Base-by-base conservation (phyloP, 2,888 invertebrate species). In the Macrophya alboannulata region DNA sequence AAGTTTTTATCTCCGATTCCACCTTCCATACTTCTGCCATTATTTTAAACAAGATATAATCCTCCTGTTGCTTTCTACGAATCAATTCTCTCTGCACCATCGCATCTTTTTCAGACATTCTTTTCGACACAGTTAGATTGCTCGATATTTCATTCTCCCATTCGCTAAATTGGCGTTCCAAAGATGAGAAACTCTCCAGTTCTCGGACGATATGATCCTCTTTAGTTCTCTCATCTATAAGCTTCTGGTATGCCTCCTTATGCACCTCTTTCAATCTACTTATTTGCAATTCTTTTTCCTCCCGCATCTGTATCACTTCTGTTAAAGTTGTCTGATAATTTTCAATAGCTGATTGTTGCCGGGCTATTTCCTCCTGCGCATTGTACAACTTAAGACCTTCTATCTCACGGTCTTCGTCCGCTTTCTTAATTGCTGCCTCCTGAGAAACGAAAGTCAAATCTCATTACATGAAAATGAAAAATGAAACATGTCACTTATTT, bases 21-120 rank as follows among this genome's bases (percentile, higher is more conserved):
- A 97, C 93, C 88, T 95, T 95, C 95, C 96, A 96, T 1, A 97
- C 95, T 92, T 97, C 97, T 84, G 95, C 95, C 91, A 95, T 96
- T 25, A 97, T 92, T 62, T 95, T 95, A 89, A 95, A 96, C 81
- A 97, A 94, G 12, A 97, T 93, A 92, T 96, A 95, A 92, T 97
- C 97, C 94, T 88, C 94, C 85, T 86, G 92, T 87, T 90, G 94
- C 88, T 91, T 95, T 89, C 94, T 68, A 88, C 93, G 88, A 90
- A 93, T 82, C 90, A 94, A 86, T 92, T 94, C 71, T 89, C 94
- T 89, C 37, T 91, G 89, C 12, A 90, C 48, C 9, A 62, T 86
- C 10, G 88, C 89, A 85, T 93, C 93, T 93, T 96, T 96, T 89
- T 96, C 96, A 0, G 96, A 95, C 90, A 96, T 95, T 87, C 96